Conservation (phyloP, 2,797 vertebrate genomes). For the Dendrocincla fuliginosa region DNA sequence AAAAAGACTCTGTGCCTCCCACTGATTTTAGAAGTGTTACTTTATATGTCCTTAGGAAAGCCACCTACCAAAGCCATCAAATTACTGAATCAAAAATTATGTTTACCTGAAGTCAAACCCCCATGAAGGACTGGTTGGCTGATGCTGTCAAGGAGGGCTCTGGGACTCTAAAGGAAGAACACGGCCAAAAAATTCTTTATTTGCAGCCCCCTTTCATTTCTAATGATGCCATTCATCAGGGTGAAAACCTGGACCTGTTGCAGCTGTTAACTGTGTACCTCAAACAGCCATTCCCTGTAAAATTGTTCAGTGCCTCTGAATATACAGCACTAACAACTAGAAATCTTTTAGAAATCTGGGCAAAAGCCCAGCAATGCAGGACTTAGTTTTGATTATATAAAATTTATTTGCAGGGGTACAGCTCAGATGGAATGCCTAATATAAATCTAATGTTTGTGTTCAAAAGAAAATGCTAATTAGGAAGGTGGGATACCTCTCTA, state of each 20-base stretch:
- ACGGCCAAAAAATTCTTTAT: neutral
- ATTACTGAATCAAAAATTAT: neutral
- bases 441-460: neutral
- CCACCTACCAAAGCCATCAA: neutral
- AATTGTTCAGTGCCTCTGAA: neutral
- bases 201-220: neutral
- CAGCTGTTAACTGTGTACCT: neutral
- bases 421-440: neutral
- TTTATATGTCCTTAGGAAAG: neutral
- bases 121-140: rapidly evolving
- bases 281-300: neutral
- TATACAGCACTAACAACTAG: neutral
- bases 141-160: neutral
- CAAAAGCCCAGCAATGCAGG: neutral
- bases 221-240: neutral
- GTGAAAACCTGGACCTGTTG: neutral
- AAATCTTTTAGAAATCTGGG: neutral
- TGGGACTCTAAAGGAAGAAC: neutral
- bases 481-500: conserved; percentile 42
- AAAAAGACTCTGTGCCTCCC: rapidly evolving
- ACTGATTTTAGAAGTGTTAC: neutral
- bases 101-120: neutral
- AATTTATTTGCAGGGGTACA: neutral
- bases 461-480: conserved; percentile 19
- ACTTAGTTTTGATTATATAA: neutral